Percentiles rank a stretch among this genome's conserved stretches.
These are phyloP conservation scores for Psophia crepitans DNA, from an alignment of 2,113 vertebrate genomes.

Conservation along the genomic window DNA sequence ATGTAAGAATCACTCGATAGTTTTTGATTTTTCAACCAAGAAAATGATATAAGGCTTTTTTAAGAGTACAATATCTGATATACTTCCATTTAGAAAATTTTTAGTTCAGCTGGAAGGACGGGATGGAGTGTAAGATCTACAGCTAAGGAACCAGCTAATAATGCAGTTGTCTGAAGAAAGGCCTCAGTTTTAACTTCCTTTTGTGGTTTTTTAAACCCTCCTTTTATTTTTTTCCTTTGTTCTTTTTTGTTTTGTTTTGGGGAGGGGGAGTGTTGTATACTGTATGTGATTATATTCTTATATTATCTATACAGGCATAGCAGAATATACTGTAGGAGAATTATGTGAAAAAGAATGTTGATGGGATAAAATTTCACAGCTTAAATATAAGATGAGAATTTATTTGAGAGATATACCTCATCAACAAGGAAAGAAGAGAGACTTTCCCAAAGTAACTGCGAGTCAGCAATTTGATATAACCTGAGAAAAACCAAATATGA, in stretches of 20 bases:
- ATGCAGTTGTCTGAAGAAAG: neutral
- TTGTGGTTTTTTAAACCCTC: neutral
- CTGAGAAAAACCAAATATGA: neutral
- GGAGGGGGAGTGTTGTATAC: neutral
- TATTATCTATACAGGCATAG: rapidly evolving
- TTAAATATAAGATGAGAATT: neutral
- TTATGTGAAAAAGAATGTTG: neutral
- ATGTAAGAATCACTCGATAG: neutral
- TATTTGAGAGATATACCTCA: neutral
- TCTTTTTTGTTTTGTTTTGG: neutral
- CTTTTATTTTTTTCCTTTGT: neutral
- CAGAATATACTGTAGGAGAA: neutral
- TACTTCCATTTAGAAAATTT: neutral
- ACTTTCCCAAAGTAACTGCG: neutral
- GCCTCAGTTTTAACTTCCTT: neutral
- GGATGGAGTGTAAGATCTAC: neutral
- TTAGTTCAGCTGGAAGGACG: neutral
- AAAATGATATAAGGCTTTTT: neutral
- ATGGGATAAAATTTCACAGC: neutral
- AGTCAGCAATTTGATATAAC: neutral
- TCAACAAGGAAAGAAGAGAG: neutral
- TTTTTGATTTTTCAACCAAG: neutral
- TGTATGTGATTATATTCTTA: neutral
- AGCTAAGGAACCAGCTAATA: neutral
- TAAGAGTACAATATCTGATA: neutral